A percentile compares a stretch with the other conserved stretches of the same genome.
These are phyloP conservation scores for Cheiracanthium punctorium DNA, from an alignment of 2,888 invertebrate species.

Conservation along the genomic window DNA sequence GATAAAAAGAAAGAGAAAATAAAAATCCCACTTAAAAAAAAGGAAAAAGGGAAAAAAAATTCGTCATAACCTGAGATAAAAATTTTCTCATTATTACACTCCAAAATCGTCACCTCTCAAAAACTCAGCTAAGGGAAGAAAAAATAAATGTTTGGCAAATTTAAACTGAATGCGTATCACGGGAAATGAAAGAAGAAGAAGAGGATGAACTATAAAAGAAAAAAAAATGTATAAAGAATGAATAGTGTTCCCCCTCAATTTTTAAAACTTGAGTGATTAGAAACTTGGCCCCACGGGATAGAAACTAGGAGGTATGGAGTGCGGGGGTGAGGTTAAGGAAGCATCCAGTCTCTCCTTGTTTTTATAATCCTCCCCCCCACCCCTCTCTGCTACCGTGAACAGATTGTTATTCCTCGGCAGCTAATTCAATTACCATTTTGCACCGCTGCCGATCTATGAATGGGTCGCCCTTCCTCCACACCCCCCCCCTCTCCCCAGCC, in stretches of 20 bases:
- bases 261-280: slow-evolving; percentile 64
- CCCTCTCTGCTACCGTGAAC: slow-evolving; percentile 50
- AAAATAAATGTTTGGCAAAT: slow-evolving; percentile 23
- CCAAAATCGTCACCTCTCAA: slow-evolving; percentile 7
- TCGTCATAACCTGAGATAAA: not conserved
- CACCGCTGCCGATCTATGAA: slow-evolving; percentile 65
- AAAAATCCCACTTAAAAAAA: no score
- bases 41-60: not conserved
- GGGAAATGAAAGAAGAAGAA: not conserved
- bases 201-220: not conserved
- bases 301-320: slow-evolving; percentile 13
- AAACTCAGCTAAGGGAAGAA: not conserved
- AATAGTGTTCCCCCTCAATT: slow-evolving; percentile 29
- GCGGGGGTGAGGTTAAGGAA: slow-evolving; percentile 13
- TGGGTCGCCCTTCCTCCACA: slow-evolving; percentile 6
- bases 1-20: no score
- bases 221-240: slow-evolving; percentile 17
- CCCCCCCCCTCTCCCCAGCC: no score
- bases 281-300: slow-evolving; percentile 37
- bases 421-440: slow-evolving; percentile 69
- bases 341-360: slow-evolving; percentile 34
- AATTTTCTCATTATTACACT: not conserved
- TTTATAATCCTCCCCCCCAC: slow-evolving; percentile 67
- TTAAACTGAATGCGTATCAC: slow-evolving; percentile 55
- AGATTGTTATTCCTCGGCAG: slow-evolving; percentile 66